phyloP scores from a whole-genome alignment of 2,113 vertebrate species.

The Pelodiscus sinensis region DNA sequence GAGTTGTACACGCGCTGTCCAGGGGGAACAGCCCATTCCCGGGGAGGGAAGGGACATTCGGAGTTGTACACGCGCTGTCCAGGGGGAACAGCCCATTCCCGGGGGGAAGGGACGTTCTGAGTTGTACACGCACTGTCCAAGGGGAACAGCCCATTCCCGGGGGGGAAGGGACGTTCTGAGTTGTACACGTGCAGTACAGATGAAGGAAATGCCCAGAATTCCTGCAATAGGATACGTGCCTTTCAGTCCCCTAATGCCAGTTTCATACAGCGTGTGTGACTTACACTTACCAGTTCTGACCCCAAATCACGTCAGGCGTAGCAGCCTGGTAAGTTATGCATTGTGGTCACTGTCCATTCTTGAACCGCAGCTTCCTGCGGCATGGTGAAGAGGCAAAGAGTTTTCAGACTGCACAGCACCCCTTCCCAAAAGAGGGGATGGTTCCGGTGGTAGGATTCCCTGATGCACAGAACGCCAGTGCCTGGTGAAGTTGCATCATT shows the following conservation, averaged over 20 bases:
- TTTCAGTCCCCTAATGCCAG: not conserved
- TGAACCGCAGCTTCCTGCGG: not conserved
- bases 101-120: too few species aligned
- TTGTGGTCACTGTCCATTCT: not conserved
- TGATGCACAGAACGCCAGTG: rapidly evolving
- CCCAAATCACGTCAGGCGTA: not conserved
- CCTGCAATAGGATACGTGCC: rapidly evolving
- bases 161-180: not conserved
- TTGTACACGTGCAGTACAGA: not conserved
- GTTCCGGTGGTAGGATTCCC: not conserved
- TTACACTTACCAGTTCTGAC: not conserved
- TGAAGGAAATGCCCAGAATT: not conserved
- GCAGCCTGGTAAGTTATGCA: not conserved
- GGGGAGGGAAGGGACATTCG: too few species aligned
- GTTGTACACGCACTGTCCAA: too few species aligned
- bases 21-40: too few species aligned
- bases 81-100: too few species aligned
- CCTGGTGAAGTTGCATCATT: not conserved
- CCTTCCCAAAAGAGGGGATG: not conserved
- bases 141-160: not conserved
- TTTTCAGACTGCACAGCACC: not conserved
- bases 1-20: too few species aligned
- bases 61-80: too few species aligned
- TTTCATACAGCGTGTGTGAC: not conserved
- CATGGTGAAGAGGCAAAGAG: rapidly evolving